phyloP scores from a whole-genome alignment of 2,888 invertebrate species.

The Lasioglossum marginatum region DNA sequence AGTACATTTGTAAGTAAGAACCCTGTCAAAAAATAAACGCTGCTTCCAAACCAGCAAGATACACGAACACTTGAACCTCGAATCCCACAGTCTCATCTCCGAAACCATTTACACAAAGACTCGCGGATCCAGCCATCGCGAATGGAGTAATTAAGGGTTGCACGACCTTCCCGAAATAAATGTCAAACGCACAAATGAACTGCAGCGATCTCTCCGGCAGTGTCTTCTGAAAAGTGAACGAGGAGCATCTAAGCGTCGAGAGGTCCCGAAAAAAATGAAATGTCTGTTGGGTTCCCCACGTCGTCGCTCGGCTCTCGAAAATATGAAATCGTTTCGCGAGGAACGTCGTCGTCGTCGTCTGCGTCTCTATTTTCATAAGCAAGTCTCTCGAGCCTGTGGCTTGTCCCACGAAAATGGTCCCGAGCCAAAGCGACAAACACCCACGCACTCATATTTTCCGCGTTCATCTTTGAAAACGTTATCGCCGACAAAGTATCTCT shows the following conservation, averaged over 20 bases:
- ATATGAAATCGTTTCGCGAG: conserved; percentile 16
- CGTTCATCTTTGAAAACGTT: conserved; percentile 29
- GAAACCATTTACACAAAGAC: neutral
- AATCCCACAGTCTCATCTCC: neutral
- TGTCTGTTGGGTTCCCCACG: neutral
- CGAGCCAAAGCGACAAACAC: conserved; percentile 20
- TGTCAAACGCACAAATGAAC: neutral
- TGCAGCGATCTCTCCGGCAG: neutral
- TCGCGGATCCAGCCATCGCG: neutral
- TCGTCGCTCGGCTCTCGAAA: neutral
- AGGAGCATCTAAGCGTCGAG: neutral
- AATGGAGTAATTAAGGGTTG: neutral
- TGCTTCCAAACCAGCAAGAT: no score
- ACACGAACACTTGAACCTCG: neutral
- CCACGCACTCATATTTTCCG: conserved; percentile 11
- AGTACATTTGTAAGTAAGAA: neutral
- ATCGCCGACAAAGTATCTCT: conserved; percentile 41
- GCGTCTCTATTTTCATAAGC: neutral
- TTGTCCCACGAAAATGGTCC: neutral
- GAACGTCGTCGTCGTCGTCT: neutral
- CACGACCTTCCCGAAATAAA: neutral
- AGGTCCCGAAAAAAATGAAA: neutral
- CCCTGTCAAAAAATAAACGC: neutral
- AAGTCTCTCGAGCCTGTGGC: neutral
- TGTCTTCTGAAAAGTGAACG: neutral